These are phyloP conservation scores for Dolichoris vasculosae DNA, from an alignment of 1,140 invertebrate genomes.

Conservation along the genomic window DNA sequence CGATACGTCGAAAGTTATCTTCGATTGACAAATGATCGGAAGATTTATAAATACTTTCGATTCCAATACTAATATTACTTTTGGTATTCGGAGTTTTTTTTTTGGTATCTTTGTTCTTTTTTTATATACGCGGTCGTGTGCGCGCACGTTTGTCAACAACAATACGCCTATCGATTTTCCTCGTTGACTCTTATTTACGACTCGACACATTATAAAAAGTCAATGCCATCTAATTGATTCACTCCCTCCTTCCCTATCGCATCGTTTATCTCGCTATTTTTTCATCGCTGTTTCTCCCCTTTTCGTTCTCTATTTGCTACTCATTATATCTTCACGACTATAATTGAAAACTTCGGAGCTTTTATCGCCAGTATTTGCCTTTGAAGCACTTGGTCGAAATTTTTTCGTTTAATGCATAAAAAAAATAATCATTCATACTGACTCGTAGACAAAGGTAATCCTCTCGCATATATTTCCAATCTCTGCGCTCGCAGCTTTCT, in stretches of 20 bases:
- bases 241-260: neutral
- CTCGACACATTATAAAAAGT: slow-evolving; percentile 21
- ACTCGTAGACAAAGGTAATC: slow-evolving; percentile 7
- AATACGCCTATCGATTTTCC: slow-evolving; percentile 35
- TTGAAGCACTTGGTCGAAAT: slow-evolving; percentile 10
- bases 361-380: neutral
- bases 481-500: slow-evolving; percentile 7
- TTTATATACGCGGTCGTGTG: neutral
- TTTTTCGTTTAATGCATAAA: neutral
- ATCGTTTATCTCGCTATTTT: neutral
- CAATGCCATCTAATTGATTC: slow-evolving; percentile 38
- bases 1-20: too few relatives aligned
- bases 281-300: neutral
- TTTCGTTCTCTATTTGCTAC: neutral
- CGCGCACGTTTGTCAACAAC: neutral
- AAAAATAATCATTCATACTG: neutral
- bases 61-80: neutral
- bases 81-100: neutral
- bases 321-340: neutral
- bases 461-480: slow-evolving; percentile 56
- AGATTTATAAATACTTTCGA: too few relatives aligned
- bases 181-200: slow-evolving; percentile 30
- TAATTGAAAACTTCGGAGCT: neutral
- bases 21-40: too few relatives aligned
- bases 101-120: neutral